phyloP scores from a whole-genome alignment of 2,888 invertebrate genomes.

The Augochlorella aurata region DNA sequence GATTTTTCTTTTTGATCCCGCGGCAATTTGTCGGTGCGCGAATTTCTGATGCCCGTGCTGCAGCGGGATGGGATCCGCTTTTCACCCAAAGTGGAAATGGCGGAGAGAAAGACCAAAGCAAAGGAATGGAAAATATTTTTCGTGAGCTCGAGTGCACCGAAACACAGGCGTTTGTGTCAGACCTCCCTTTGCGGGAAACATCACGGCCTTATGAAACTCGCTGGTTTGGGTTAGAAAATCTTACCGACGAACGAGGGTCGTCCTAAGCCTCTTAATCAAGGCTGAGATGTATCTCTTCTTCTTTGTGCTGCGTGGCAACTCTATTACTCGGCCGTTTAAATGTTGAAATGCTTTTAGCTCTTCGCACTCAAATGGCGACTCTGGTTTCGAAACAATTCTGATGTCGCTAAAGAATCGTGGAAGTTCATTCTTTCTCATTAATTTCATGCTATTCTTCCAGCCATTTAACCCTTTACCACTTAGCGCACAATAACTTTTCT shows the following conservation, averaged over 20 bases:
- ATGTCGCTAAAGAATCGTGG: too few species aligned
- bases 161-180: slow-evolving; percentile 3
- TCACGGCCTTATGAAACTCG: slow-evolving; percentile 12
- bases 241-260: slow-evolving; percentile 7
- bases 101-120: not conserved
- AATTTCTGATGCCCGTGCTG: slow-evolving; percentile 11
- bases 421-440: too few species aligned
- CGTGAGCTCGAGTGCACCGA: not conserved
- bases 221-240: slow-evolving; percentile 16
- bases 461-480: too few species aligned
- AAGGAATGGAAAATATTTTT: slow-evolving; percentile 20
- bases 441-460: too few species aligned
- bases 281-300: not conserved
- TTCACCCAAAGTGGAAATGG: not conserved
- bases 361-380: not conserved
- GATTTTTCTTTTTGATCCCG: slow-evolving; percentile 27
- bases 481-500: too few species aligned
- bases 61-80: not conserved
- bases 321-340: not conserved
- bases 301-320: not conserved
- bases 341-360: not conserved
- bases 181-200: slow-evolving; percentile 2
- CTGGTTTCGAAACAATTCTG: not conserved
- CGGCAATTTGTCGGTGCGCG: slow-evolving; percentile 26
- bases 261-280: not conserved